Evolutionary conservation across 2,888 invertebrate genomes (phyloP).

Genomic region (Drosophila antonietae): DNA sequence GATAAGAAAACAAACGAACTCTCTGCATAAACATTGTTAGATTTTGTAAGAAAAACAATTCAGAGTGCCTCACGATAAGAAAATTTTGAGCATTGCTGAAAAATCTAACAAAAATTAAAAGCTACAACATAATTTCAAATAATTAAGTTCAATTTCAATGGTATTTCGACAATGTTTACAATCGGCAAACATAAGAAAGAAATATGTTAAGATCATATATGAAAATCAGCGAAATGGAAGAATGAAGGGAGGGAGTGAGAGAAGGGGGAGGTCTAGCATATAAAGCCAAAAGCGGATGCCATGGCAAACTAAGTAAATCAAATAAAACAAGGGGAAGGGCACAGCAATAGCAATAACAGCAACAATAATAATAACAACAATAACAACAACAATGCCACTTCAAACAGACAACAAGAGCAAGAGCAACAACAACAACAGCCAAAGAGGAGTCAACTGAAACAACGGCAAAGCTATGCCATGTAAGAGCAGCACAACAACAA

Average conservation of each 20-base stretch:
- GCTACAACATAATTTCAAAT: conserved; percentile 47
- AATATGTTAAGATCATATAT: conserved; percentile 1
- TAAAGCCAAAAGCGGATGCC: conserved; percentile 20
- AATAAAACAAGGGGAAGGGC: conserved; percentile 41
- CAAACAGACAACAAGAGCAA: conserved; percentile 45
- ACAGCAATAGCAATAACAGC: conserved; percentile 2
- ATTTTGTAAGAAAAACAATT: not conserved
- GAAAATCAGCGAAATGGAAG: not conserved
- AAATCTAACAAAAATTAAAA: not conserved
- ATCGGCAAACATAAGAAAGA: conserved; percentile 30
- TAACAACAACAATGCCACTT: conserved; percentile 42
- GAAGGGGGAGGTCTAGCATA: not conserved
- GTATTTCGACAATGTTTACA: conserved; percentile 63
- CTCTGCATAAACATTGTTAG: not conserved
- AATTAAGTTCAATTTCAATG: conserved; percentile 62
- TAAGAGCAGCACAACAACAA: conserved; percentile 11
- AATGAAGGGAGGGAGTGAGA: not conserved
- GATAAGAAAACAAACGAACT: not conserved
- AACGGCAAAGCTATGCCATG: conserved; percentile 27
- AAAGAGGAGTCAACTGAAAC: conserved; percentile 30
- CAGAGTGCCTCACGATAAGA: not conserved
- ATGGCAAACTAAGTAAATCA: conserved; percentile 62
- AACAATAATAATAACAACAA: conserved; percentile 19
- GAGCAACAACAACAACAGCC: conserved; percentile 27
- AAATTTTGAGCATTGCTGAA: not conserved